Conservation (phyloP, 2,113 vertebrate species). For the Actenoides lindsayi region DNA sequence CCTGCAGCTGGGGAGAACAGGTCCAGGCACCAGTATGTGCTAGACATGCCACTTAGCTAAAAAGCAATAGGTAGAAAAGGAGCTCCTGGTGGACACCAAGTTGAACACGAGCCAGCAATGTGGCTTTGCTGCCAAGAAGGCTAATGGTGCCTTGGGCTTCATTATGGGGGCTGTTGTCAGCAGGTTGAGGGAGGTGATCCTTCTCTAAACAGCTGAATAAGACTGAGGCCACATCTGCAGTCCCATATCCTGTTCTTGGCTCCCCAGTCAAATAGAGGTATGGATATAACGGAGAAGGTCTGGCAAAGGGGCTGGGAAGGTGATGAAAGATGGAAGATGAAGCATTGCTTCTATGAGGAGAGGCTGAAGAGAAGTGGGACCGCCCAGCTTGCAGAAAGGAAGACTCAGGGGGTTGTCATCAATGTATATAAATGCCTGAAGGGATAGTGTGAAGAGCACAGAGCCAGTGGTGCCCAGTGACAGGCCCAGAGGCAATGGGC, state of each 20-base stretch:
- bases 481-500: background rate
- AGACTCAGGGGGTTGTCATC: background rate
- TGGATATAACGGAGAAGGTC: background rate
- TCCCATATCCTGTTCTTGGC: background rate
- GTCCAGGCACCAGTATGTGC: background rate
- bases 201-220: background rate
- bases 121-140: background rate
- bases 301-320: background rate
- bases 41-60: background rate
- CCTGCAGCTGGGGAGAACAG: background rate
- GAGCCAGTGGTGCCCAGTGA: background rate
- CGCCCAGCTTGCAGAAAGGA: background rate
- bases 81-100: background rate
- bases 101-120: accelerated
- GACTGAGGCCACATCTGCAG: background rate
- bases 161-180: background rate
- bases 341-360: background rate
- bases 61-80: background rate
- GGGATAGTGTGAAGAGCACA: background rate
- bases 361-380: background rate
- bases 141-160: background rate
- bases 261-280: background rate
- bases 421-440: background rate
- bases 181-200: background rate
- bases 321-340: background rate